Evolutionary conservation across 2,797 vertebrate species (phyloP).

Genomic region (Tragelaphus eurycerus): DNA sequence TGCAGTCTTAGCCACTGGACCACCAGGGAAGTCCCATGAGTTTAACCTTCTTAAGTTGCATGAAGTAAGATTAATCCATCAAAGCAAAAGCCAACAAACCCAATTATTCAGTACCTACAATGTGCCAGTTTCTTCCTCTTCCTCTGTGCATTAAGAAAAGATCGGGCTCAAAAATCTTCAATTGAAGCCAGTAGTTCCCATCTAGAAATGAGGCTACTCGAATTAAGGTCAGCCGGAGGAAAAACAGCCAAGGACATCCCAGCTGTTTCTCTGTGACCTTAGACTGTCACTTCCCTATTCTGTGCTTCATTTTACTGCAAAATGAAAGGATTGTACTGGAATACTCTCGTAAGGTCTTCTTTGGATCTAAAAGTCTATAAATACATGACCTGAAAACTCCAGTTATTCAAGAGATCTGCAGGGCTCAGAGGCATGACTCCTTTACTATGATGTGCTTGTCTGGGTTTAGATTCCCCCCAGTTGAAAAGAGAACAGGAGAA

Average conservation of each 20-base stretch:
- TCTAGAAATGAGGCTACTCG: neutral
- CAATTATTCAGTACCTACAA: neutral
- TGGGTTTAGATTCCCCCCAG: neutral
- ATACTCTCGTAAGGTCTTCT: conserved; percentile 3
- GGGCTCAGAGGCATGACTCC: neutral
- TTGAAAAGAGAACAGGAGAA: neutral
- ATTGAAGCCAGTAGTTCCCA: neutral
- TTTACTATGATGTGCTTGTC: neutral
- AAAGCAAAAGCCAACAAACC: neutral
- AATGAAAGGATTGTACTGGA: neutral
- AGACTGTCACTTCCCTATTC: neutral
- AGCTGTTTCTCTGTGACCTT: neutral
- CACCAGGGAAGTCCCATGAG: neutral
- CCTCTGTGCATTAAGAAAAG: neutral
- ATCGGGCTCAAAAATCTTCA: neutral
- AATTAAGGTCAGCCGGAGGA: neutral
- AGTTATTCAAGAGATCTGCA: conserved; percentile 24
- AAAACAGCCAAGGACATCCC: neutral
- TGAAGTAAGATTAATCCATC: neutral
- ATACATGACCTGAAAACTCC: conserved; percentile 36
- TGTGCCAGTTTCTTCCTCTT: neutral
- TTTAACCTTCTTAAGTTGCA: neutral
- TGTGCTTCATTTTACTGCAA: neutral
- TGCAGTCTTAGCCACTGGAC: neutral
- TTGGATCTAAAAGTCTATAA: neutral